phyloP scores from a whole-genome alignment of 1,140 invertebrate genomes.

The Euwallacea similis region DNA sequence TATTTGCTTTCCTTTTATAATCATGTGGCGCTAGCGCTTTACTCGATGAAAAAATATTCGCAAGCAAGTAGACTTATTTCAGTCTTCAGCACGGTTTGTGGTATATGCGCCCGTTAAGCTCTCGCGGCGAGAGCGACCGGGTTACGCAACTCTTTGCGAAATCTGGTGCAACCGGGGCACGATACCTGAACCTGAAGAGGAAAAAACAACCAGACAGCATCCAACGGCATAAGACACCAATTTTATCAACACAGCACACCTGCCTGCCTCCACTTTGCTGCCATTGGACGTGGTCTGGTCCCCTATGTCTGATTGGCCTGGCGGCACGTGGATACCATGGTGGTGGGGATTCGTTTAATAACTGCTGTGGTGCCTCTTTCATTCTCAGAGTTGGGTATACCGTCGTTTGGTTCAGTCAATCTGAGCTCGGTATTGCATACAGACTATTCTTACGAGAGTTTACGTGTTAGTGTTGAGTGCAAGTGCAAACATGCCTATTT shows the following conservation, averaged over 20 bases:
- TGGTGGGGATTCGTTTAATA: conserved; percentile 46
- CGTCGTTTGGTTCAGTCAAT: conserved; percentile 6
- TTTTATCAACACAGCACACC: conserved; percentile 49
- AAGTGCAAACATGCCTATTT: conserved; percentile 48
- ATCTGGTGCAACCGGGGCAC: conserved; percentile 28
- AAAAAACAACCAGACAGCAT: conserved; percentile 41
- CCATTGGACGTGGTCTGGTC: conserved; percentile 43
- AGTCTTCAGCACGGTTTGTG: conserved; percentile 13
- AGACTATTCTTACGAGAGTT: conserved; percentile 31
- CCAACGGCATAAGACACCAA: conserved; percentile 39
- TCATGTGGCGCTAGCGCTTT: conserved; percentile 18
- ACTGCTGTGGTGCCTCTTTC: conserved; percentile 28
- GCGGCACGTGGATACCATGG: conserved; percentile 46
- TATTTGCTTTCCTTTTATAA: conserved; percentile 15
- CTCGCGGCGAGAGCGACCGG: conserved; percentile 18
- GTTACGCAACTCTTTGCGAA: conserved; percentile 37
- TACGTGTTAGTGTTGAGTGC: conserved; percentile 15
- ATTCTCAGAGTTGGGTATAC: conserved; percentile 18
- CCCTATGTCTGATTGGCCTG: conserved; percentile 43
- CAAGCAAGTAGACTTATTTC: background rate
- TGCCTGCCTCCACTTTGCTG: conserved; percentile 44
- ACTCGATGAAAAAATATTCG: background rate
- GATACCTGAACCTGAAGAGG: conserved; percentile 36
- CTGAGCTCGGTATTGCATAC: background rate
- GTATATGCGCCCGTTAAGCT: conserved; percentile 30